phyloP scores from a whole-genome alignment of 2,797 vertebrate genomes.

The Centropyge bicolor region DNA sequence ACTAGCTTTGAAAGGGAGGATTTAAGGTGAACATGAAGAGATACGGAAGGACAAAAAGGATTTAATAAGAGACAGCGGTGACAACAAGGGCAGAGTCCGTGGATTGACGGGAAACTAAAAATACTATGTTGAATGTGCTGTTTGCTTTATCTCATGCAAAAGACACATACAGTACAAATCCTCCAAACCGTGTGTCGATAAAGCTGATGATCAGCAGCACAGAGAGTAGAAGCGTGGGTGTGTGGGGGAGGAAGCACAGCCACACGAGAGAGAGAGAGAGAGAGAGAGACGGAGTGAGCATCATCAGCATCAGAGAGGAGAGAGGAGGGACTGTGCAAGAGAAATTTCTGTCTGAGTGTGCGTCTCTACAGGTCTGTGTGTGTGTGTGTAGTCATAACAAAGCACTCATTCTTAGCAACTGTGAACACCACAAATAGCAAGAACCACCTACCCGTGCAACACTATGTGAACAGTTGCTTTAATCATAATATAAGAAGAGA shows the following conservation, averaged over 20 bases:
- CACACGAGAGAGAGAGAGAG: slow-evolving; percentile 19
- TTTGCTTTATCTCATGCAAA: slow-evolving; percentile 41
- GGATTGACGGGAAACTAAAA: background rate
- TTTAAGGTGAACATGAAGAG: slow-evolving; percentile 8
- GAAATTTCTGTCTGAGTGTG: slow-evolving; percentile 35
- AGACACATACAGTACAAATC: slow-evolving; percentile 14
- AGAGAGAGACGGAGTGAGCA: background rate
- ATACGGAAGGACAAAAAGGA: background rate
- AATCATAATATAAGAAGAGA: slow-evolving; percentile 28
- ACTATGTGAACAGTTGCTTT: slow-evolving; percentile 16
- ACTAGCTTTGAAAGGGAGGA: slow-evolving; percentile 22
- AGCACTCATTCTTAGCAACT: slow-evolving; percentile 62
- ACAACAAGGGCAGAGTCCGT: background rate
- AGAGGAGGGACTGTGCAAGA: slow-evolving; percentile 33
- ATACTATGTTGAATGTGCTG: background rate
- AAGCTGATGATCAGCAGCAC: slow-evolving; percentile 52
- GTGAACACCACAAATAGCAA: slow-evolving; percentile 65
- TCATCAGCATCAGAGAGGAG: slow-evolving; percentile 40
- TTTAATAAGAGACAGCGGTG: background rate
- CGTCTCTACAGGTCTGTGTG: slow-evolving; percentile 22
- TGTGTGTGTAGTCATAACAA: slow-evolving; percentile 48
- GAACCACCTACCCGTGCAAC: slow-evolving; percentile 40
- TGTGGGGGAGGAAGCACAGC: slow-evolving; percentile 63
- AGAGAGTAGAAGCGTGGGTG: slow-evolving; percentile 64
- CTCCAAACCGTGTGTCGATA: slow-evolving; percentile 19